Conservation (phyloP, 1,140 invertebrate genomes). For the Aphelinus certus region DNA sequence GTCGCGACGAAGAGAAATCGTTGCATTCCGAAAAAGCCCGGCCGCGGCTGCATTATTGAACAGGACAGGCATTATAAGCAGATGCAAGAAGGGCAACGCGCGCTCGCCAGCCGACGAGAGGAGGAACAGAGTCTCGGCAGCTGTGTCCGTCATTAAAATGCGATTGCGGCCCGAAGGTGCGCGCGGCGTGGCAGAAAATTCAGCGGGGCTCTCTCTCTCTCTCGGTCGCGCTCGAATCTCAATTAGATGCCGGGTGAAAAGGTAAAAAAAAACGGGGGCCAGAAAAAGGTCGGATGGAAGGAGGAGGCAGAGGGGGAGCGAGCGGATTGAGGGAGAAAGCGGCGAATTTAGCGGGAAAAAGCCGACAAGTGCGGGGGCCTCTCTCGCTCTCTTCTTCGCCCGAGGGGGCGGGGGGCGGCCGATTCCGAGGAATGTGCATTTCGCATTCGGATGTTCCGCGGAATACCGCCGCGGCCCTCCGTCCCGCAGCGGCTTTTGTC, state of each 20-base stretch:
- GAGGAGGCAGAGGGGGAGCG: constrained; percentile 15
- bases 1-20: background rate
- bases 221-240: background rate
- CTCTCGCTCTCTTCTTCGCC: no score
- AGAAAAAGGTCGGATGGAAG: background rate
- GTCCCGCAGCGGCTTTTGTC: constrained; percentile 37
- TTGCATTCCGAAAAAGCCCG: constrained; percentile 6
- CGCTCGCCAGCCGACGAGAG: background rate
- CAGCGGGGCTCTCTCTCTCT: background rate
- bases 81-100: background rate
- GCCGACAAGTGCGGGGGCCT: background rate
- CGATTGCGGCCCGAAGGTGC: constrained; percentile 1
- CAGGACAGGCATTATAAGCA: constrained; percentile 31
- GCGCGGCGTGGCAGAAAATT: constrained; percentile 20
- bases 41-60: constrained; percentile 22
- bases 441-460: constrained; percentile 60
- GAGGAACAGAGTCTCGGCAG: background rate
- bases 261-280: background rate
- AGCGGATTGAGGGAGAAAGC: background rate
- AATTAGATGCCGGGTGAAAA: constrained; percentile 12
- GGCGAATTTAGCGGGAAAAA: constrained; percentile 30
- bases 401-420: constrained; percentile 30
- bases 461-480: constrained; percentile 49
- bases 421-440: constrained; percentile 60
- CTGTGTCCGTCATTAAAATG: constrained; percentile 27